Evolutionary conservation across 37 sponge, comb jelly and placozoan genomes (phyloP), one percentile per base, ranked within the genome.

Genomic region (Petrosia ficiformis): DNA sequence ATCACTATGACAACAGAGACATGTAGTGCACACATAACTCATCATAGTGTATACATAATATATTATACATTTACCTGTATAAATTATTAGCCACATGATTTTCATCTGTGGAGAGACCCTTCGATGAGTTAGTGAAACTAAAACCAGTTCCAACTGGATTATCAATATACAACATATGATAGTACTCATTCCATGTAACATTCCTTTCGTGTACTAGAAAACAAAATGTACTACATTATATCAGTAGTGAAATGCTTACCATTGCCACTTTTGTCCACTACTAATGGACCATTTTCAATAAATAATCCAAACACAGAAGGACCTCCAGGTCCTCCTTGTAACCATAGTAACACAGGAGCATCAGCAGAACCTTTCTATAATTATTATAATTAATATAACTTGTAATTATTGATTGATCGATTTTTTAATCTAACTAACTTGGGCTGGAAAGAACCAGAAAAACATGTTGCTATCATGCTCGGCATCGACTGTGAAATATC

Each of bases 101-200:
- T 65, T 95, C 96, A 75, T 84, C 85, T n/a, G 76, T 85, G 21
- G 92, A 78, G 57, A 79, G 73, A 11, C 92, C 96, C 19, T n/a
- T 70, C 0, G 61, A 59, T 26, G 61, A 25, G 19, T 73, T 34
- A 36, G 92, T 88, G 70, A 88, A 95, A 36, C 96, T 95, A 70
- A 81, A 95, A 4, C 96, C 96, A 68, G 92, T 91, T 0, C 96
- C 96, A 6, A 95, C 96, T 16, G 96, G 96, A 74, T 95, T 95
- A 44, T 95, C 96, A 48, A 95, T 87, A 81, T 81, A 95, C 59
- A 95, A 44, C 76, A 95, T 78, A 65, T 80, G 71, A 36, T 85
- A 93, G 38, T 84, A 57, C 4, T 60, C 34, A 66, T 93, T 93
- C 94, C 94, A 93, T 16, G 86, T 89, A 19, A 93, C 67, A 10